These are phyloP conservation scores for Synergus laeviventris DNA, from an alignment of 2,888 invertebrate species.

Conservation along the genomic window DNA sequence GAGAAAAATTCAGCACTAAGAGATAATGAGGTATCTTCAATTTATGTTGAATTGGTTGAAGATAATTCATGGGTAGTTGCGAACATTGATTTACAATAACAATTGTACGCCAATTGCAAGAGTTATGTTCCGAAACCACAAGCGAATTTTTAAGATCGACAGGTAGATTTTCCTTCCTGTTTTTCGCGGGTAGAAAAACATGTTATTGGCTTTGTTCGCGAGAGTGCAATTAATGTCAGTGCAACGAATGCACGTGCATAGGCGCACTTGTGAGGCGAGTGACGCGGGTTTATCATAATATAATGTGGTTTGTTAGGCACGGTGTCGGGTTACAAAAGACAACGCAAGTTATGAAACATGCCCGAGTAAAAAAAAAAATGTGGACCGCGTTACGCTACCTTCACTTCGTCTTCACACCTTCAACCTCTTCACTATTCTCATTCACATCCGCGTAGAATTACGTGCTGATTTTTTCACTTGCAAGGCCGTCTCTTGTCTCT, in stretches of 20 bases:
- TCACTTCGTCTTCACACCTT: conserved; percentile 41
- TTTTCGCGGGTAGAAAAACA: neutral
- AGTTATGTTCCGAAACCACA: neutral
- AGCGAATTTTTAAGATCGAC: neutral
- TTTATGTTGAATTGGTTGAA: neutral
- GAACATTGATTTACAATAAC: too few species aligned
- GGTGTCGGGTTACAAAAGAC: conserved; percentile 59
- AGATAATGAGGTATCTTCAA: too few species aligned
- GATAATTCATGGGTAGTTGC: too few species aligned
- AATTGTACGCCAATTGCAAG: too few species aligned
- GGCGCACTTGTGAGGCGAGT: conserved; percentile 32
- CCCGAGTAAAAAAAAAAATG: conserved; percentile 49
- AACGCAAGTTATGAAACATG: conserved; percentile 56
- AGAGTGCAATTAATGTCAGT: conserved; percentile 40
- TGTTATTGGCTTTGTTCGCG: conserved; percentile 21
- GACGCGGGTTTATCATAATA: conserved; percentile 56
- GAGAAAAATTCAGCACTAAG: too few species aligned
- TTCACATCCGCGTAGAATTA: conserved; percentile 53
- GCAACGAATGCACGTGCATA: conserved; percentile 45
- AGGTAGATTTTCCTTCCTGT: conserved; percentile 17
- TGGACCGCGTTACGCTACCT: conserved; percentile 49
- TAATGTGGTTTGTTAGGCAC: conserved; percentile 63
- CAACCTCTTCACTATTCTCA: conserved; percentile 48
- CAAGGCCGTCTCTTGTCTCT: conserved; percentile 48
- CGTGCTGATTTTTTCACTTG: conserved; percentile 46